Evolutionary conservation across 2,888 invertebrate species (phyloP).

Genomic region (Phengaris alcon): DNA sequence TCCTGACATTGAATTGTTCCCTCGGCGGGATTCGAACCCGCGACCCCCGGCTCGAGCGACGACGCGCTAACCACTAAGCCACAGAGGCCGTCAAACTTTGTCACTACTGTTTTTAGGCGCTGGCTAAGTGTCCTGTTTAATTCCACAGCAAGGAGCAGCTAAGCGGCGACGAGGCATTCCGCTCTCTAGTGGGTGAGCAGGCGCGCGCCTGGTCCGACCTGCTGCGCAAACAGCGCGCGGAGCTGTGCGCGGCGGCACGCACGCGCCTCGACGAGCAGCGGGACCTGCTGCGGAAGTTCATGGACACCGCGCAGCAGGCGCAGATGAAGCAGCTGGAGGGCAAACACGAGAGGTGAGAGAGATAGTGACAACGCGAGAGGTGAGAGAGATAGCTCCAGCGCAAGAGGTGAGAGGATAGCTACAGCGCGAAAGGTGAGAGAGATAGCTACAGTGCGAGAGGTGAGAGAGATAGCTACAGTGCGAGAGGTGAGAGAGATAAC

Average conservation of each 20-base stretch:
- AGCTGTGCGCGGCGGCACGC: constrained; percentile 90
- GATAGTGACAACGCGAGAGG: not conserved
- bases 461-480: constrained; percentile 77
- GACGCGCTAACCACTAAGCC: no score
- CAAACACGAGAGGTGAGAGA: constrained; percentile 89
- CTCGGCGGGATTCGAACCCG: no score
- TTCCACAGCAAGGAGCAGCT: constrained; percentile 86
- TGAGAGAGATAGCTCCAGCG: not conserved
- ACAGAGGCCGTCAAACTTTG: no score
- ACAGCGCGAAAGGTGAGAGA: not conserved
- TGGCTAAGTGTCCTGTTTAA: no score
- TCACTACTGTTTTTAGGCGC: no score
- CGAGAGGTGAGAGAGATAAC: constrained; percentile 79
- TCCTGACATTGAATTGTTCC: no score
- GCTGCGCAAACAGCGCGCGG: constrained; percentile 89
- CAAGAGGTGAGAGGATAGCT: not conserved
- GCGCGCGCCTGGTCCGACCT: constrained; percentile 96
- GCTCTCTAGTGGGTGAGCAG: constrained; percentile 93
- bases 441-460: not conserved
- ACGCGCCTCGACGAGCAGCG: constrained; percentile 91
- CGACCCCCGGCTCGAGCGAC: no score
- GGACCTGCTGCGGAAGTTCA: constrained; percentile 85
- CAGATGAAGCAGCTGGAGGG: constrained; percentile 94
- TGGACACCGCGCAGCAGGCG: constrained; percentile 88
- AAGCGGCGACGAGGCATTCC: constrained; percentile 86